These are phyloP conservation scores for Gallinago solitaria DNA, from an alignment of 2,797 vertebrate genomes.

Conservation along the genomic window DNA sequence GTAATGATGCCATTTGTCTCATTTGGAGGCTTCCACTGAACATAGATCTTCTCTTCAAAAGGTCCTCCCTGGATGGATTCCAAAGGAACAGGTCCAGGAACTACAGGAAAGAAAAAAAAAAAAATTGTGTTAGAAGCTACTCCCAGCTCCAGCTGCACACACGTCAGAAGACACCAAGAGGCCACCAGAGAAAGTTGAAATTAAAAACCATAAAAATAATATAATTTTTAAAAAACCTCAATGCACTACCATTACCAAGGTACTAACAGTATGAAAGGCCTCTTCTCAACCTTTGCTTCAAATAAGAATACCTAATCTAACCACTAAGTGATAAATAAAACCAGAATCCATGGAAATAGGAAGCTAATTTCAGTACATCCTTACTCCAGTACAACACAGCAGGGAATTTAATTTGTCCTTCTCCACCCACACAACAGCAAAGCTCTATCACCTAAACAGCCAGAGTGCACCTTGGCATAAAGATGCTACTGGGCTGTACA, in stretches of 20 bases:
- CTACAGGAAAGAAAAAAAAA: conserved; percentile 60
- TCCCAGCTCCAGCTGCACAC: background rate
- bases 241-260: background rate
- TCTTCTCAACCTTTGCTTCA: background rate
- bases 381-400: background rate
- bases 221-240: background rate
- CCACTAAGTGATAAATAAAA: background rate
- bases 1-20: conserved; percentile 98
- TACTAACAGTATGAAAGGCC: background rate
- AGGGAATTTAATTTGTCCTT: background rate
- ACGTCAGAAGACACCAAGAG: background rate
- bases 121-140: background rate
- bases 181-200: background rate
- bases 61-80: conserved; percentile 95
- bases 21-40: conserved; percentile 98
- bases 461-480: background rate
- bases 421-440: background rate
- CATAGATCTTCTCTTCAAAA: conserved; percentile 97
- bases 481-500: background rate
- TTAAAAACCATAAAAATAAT: background rate
- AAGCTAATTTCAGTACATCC: background rate
- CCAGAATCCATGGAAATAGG: background rate
- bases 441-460: background rate
- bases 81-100: conserved; percentile 90
- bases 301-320: background rate